Conservation (phyloP, 1,140 invertebrate species). For the Oscheius sp. region DNA sequence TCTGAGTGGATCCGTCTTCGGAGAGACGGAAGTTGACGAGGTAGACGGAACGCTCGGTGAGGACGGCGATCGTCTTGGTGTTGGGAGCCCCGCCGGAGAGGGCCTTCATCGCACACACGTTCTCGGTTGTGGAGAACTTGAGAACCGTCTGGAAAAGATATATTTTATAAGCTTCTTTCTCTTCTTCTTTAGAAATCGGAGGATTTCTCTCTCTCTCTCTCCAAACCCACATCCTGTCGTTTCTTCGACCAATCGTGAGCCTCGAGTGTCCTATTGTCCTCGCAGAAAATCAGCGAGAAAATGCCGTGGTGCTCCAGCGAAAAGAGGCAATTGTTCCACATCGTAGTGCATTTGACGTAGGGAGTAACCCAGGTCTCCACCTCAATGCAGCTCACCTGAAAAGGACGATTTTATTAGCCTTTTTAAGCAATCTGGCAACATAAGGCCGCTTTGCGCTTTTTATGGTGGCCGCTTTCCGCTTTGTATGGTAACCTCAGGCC, state of each 20-base stretch:
- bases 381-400: neutral
- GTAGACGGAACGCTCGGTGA: neutral
- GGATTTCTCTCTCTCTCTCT: neutral
- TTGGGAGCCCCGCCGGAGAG: neutral
- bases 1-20: neutral
- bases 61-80: neutral
- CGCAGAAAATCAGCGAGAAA: neutral
- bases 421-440: too few species aligned
- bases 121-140: neutral
- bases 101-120: neutral
- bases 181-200: neutral
- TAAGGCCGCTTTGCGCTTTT: too few species aligned
- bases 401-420: neutral
- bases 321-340: slow-evolving; percentile 2
- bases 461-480: too few species aligned
- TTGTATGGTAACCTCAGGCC: too few species aligned
- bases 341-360: neutral
- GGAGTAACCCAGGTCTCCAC: neutral
- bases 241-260: neutral
- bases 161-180: neutral
- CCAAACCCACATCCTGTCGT: neutral
- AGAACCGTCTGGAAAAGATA: neutral
- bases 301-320: neutral
- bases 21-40: neutral
- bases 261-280: neutral